Evolutionary conservation across 2,888 invertebrate genomes (phyloP), one percentile per base, ranked within the genome.

Genomic region (Caenorhabditis uteleia): DNA sequence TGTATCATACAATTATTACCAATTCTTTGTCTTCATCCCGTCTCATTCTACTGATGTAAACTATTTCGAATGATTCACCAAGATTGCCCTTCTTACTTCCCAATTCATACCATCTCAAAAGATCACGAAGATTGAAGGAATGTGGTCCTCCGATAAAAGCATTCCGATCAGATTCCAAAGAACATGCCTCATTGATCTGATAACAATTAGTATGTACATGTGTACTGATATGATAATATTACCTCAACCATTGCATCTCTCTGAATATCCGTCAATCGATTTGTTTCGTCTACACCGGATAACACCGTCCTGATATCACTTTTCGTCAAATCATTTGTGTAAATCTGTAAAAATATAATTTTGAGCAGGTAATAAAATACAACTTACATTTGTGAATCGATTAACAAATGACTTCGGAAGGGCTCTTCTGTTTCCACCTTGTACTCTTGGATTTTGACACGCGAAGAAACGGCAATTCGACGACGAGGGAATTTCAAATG

Each of bases 391-490:
- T 4, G 93, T 94, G 82, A 98, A 98, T 77, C 98, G 88, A 85
- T 99, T 99, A 0, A 98, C 87, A 84, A 99, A 99, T 0, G 97
- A 97, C 79, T 91, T 89, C 0, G 99, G 98, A 26, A 99, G 86
- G 0, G 97, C 95, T 84, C 95, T 89, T 67, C 99, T 88, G 0
- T 92, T 94, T 0, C 97, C 97, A 10, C 98, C 98, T 86, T 98
- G 93, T 77, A 89, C 89, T 36, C 92, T 86, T 0, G 99, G 98
- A 87, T 99, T 99, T 85, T 99, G 98, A 80, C 95, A 95, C 0
- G 91, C 98, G 84, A 99, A 99, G 46, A 99, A 88, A 74, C 91
- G 89, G 0, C 95, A 95, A 74, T 89, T 88, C 84, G 68, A 55
- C 16, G 56, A 29, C 8, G 59, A 18, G 23, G 75, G 73, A 39